Evolutionary conservation across 2,888 invertebrate genomes (phyloP), one percentile per base, ranked within the genome.

Genomic region (Polymixis lichenea): DNA sequence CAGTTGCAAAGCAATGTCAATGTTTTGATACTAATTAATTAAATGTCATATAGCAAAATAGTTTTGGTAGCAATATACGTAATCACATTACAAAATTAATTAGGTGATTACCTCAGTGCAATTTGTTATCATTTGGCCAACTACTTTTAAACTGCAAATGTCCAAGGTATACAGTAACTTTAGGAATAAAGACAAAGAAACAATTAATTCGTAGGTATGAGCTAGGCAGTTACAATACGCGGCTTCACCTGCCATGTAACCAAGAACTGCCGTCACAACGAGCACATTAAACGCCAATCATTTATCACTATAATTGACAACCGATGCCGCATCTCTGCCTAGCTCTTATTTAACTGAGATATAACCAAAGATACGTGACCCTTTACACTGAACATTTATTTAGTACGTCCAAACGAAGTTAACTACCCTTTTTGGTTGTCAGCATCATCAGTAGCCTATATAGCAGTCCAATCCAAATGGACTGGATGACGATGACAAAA

Each of bases 291-390:
- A 60, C 67, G 77, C 74, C 86, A 84, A 84, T 86, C 81, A 86
- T 86, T 85, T 82, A 84, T 86, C 75, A 86, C 74, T 62, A 43
- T 86, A 86, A 86, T 86, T 86, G 86, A 86, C 86, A 77, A 38
- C 51, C n/a, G 77, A 81, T 83, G 64, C 60, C 58, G 58, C 77
- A 75, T 81, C 78, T 72, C 74, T 74, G 25, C 58, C 49, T 56
- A 5, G 22, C 60, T 58, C 73, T 69, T 56, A 64, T 58, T 55
- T 62, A 72, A 64, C 38, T 43, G 43, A 83, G 73, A 81, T 77
- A 58, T 62, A 25, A 68, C 53, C 73, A 4, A 38, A 76, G 73
- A 81, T 85, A 82, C n/a, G 25, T 46, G 58, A 53, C 66, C 68
- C 68, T 53, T 68, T 66, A 49, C 62, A 58, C 17, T 78, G 32